Evolutionary conservation across 1,140 invertebrate species (phyloP).

Genomic region (Ips nitidus): DNA sequence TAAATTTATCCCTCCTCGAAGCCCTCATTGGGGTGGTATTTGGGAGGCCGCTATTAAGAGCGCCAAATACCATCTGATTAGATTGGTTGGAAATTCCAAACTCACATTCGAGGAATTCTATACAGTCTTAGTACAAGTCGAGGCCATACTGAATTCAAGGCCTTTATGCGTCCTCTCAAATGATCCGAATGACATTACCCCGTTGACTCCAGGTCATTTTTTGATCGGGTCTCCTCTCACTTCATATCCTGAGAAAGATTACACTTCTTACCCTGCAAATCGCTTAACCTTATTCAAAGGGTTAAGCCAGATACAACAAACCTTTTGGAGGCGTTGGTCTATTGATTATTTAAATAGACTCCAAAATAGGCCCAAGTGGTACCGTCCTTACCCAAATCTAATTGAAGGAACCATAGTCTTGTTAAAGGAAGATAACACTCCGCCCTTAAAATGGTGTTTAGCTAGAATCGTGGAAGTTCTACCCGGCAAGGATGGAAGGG

Average conservation of each 20-base stretch:
- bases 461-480: slow-evolving; percentile 29
- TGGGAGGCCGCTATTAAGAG: slow-evolving; percentile 44
- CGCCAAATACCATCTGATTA: slow-evolving; percentile 44
- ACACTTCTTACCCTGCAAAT: slow-evolving; percentile 22
- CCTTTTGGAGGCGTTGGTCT: slow-evolving; percentile 42
- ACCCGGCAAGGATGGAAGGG: slow-evolving; percentile 5
- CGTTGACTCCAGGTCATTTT: slow-evolving; percentile 51
- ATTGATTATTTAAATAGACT: slow-evolving; percentile 41
- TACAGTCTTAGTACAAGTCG: slow-evolving; percentile 40
- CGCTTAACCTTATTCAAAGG: slow-evolving; percentile 20
- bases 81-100: slow-evolving; percentile 39
- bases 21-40: slow-evolving; percentile 44
- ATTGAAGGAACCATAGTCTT: slow-evolving; percentile 45
- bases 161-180: slow-evolving; percentile 44
- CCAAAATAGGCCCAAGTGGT: slow-evolving; percentile 39
- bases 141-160: slow-evolving; percentile 46
- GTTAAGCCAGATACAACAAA: slow-evolving; percentile 21
- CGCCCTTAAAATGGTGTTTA: slow-evolving; percentile 47
- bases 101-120: slow-evolving; percentile 47
- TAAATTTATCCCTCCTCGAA: slow-evolving; percentile 42
- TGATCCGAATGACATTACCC: slow-evolving; percentile 40
- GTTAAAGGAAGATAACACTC: slow-evolving; percentile 48
- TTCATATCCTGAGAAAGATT: slow-evolving; percentile 35
- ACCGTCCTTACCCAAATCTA: slow-evolving; percentile 5
- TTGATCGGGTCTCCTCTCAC: slow-evolving; percentile 46